Evolutionary conservation across 1,140 invertebrate species (phyloP).

Genomic region (Brachionus plicatilis): DNA sequence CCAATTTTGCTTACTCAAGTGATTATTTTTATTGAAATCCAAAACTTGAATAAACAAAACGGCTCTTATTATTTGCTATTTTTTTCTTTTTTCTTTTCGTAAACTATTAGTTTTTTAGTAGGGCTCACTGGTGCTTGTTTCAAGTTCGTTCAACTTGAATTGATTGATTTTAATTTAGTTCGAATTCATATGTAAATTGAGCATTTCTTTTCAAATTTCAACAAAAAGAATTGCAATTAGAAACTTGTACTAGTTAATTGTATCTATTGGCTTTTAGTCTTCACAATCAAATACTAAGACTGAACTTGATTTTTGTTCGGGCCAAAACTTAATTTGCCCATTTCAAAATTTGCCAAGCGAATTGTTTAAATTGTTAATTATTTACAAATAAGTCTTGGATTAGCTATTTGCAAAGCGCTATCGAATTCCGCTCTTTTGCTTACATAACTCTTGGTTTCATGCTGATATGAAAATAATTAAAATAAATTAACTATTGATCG

Average conservation of each 20-base stretch:
- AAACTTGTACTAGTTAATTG: background rate
- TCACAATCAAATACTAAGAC: background rate
- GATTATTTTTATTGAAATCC: background rate
- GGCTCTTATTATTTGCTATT: background rate
- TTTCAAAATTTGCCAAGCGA: background rate
- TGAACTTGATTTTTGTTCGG: background rate
- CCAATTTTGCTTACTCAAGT: background rate
- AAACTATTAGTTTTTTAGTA: background rate
- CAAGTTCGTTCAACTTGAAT: background rate
- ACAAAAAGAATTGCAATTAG: background rate
- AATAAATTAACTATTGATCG: conserved; percentile 1
- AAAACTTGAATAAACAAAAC: background rate
- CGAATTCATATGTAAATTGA: background rate
- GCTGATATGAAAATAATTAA: background rate
- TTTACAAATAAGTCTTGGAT: background rate
- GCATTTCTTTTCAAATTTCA: background rate
- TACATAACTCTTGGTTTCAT: background rate
- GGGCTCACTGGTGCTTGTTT: background rate
- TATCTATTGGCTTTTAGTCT: background rate
- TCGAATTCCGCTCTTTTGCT: background rate
- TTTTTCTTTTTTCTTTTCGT: background rate
- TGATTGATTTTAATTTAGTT: conserved; percentile 2
- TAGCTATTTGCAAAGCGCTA: background rate
- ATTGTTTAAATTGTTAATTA: background rate
- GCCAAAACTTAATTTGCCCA: background rate